Evolutionary conservation across 2,797 vertebrate genomes (phyloP).

Genomic region (Microchirus variegatus): DNA sequence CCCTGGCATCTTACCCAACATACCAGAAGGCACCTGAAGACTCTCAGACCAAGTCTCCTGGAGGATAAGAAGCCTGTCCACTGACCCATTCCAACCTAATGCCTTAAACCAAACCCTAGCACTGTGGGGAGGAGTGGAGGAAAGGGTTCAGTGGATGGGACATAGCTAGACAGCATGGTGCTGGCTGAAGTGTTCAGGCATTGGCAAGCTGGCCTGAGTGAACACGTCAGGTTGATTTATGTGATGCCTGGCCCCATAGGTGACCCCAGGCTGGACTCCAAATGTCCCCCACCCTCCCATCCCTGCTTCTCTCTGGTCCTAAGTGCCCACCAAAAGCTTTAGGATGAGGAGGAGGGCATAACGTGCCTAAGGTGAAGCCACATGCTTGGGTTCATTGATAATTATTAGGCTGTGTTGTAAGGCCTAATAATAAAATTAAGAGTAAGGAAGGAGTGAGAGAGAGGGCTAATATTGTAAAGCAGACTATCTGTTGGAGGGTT

Average conservation of each 20-base stretch:
- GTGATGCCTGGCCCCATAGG: constrained; percentile 68
- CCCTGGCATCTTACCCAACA: constrained; percentile 59
- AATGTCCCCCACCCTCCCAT: constrained; percentile 63
- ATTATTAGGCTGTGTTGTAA: no score
- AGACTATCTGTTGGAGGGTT: no score
- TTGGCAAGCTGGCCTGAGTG: constrained; percentile 75
- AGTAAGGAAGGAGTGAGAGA: no score
- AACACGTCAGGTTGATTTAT: constrained; percentile 81
- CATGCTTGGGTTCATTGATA: no score
- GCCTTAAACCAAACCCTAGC: constrained; percentile 67
- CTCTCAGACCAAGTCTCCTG: constrained; percentile 55
- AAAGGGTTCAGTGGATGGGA: constrained; percentile 9
- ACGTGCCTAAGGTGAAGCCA: no score
- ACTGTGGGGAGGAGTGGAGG: constrained; percentile 9
- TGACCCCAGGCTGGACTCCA: constrained; percentile 62
- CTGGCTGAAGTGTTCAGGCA: constrained; percentile 43
- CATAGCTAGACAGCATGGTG: constrained; percentile 46
- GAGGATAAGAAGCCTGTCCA: constrained; percentile 63
- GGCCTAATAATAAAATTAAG: no score
- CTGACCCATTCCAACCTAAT: constrained; percentile 75
- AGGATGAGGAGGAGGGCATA: no score
- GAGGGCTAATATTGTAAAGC: no score
- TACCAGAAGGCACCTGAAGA: constrained; percentile 79
- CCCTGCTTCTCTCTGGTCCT: background rate
- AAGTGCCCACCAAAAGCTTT: no score